A percentile compares a stretch with the other conserved stretches of the same genome.
Conservation (phyloP, 2,888 invertebrate genomes). For the Autographa pulchrina region DNA sequence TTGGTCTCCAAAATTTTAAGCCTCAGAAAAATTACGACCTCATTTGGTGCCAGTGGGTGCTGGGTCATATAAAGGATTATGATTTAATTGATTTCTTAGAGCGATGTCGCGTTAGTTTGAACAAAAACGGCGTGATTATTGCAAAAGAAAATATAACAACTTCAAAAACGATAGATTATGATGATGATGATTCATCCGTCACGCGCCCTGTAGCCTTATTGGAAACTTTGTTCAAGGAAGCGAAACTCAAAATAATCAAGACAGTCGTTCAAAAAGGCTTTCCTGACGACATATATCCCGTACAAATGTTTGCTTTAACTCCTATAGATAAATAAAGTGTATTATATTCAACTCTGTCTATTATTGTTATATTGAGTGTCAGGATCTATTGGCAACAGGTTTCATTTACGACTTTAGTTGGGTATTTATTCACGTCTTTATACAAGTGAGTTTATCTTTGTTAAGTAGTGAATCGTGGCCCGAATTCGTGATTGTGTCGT, state of each 20-base stretch:
- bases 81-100: conserved; percentile 94
- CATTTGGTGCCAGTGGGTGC: conserved; percentile 99
- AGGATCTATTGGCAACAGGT: conserved; percentile 43
- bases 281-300: conserved; percentile 96
- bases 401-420: conserved; percentile 48
- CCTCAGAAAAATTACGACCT: conserved; percentile 95
- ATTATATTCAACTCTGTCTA: conserved; percentile 8
- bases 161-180: conserved; percentile 91
- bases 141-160: conserved; percentile 93
- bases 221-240: conserved; percentile 91
- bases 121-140: conserved; percentile 73
- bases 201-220: conserved; percentile 93
- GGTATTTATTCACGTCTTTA: conserved; percentile 61
- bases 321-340: conserved; percentile 68
- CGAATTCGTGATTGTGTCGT: conserved; percentile 83
- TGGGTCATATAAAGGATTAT: conserved; percentile 95
- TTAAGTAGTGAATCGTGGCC: conserved; percentile 80
- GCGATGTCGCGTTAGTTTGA: conserved; percentile 88
- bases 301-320: conserved; percentile 95
- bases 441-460: conserved; percentile 74
- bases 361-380: conserved; percentile 23
- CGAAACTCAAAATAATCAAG: conserved; percentile 92
- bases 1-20: conserved; percentile 95
- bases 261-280: conserved; percentile 94
- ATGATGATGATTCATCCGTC: conserved; percentile 96